Percentiles rank a stretch among this genome's conserved stretches.
These are phyloP conservation scores for Smithornis capensis DNA, from an alignment of 2,113 vertebrate genomes.

Conservation along the genomic window DNA sequence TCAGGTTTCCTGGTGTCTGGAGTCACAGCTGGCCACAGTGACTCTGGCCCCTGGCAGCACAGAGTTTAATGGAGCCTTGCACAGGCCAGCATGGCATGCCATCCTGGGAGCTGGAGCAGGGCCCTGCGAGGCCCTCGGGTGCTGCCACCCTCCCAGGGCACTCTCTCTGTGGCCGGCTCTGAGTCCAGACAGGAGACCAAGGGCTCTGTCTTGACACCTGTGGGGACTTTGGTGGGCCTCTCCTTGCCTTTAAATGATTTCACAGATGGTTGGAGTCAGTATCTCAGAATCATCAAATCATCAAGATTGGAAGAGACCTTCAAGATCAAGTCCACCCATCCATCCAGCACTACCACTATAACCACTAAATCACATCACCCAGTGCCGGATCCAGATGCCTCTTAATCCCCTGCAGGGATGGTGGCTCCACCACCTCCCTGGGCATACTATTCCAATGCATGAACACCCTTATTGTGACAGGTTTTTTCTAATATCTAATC, in stretches of 20 bases:
- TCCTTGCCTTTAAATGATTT: background rate
- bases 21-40: background rate
- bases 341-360: background rate
- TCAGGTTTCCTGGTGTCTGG: background rate
- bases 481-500: background rate
- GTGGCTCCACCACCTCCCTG: background rate
- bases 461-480: background rate
- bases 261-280: background rate
- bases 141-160: fast-evolving
- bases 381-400: background rate
- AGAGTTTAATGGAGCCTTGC: background rate
- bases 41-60: background rate
- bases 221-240: background rate
- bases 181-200: background rate
- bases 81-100: background rate
- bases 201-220: background rate
- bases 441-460: background rate
- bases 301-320: background rate
- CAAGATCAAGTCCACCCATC: background rate
- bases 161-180: fast-evolving
- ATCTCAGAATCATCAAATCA: background rate
- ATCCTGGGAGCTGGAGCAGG: background rate
- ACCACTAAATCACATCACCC: background rate
- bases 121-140: fast-evolving
- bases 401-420: background rate